These are phyloP conservation scores for Stomatorhinus walkeri DNA, from an alignment of 2,797 vertebrate genomes.

Conservation along the genomic window DNA sequence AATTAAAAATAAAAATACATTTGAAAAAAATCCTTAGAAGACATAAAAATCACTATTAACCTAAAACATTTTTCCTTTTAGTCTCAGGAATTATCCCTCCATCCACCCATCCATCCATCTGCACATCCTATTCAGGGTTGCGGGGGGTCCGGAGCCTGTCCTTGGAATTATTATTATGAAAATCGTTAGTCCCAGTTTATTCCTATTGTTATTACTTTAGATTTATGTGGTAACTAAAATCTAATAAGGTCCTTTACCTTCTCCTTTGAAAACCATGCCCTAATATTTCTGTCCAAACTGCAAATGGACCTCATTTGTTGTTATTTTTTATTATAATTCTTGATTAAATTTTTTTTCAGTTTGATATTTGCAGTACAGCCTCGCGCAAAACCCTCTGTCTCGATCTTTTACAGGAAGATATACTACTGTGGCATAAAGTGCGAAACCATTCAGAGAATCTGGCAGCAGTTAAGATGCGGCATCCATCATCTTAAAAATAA, in stretches of 20 bases:
- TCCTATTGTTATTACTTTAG: background rate
- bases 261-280: background rate
- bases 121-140: background rate
- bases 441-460: constrained; percentile 27
- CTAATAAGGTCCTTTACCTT: background rate
- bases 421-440: constrained; percentile 9
- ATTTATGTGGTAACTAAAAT: background rate
- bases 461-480: constrained; percentile 15
- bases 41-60: no score
- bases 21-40: no score
- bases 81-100: no score
- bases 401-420: constrained; percentile 25
- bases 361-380: background rate
- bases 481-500: constrained; percentile 44
- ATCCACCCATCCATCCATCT: background rate
- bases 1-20: no score
- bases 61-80: no score
- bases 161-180: background rate
- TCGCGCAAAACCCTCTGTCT: constrained; percentile 6
- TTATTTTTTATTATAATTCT: background rate
- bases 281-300: background rate
- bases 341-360: background rate
- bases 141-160: background rate
- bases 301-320: background rate
- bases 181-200: background rate